These are phyloP conservation scores for Pelusios castaneus DNA, from an alignment of 2,113 vertebrate genomes.

Conservation along the genomic window DNA sequence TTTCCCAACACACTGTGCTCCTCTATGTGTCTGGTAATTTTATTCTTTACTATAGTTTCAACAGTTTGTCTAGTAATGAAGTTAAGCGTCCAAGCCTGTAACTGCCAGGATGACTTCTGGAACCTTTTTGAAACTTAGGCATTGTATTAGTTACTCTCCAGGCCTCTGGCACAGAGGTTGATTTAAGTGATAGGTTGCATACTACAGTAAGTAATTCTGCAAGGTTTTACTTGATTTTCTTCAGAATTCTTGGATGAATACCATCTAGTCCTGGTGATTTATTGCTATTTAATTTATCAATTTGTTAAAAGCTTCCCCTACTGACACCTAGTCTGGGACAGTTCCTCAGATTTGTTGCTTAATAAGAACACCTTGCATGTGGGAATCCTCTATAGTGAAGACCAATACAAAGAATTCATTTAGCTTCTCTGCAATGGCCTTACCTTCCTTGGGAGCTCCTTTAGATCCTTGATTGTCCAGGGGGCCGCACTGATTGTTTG, in stretches of 20 bases:
- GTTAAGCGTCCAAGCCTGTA: no score
- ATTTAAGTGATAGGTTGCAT: no score
- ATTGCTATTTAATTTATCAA: background rate
- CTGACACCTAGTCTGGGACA: background rate
- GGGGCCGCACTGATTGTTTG: background rate
- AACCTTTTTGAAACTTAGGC: no score
- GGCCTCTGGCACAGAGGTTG: no score
- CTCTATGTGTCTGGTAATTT: no score
- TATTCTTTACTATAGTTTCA: no score
- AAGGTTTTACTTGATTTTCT: background rate
- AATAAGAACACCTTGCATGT: background rate
- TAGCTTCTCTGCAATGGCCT: background rate
- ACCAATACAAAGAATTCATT: background rate
- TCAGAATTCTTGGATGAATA: background rate
- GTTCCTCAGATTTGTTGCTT: background rate
- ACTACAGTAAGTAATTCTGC: background rate
- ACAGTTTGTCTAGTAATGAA: no score
- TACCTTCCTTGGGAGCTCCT: background rate
- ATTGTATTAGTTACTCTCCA: no score
- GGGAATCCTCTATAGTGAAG: background rate
- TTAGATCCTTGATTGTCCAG: background rate
- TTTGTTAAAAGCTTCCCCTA: background rate
- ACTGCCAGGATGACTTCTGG: no score
- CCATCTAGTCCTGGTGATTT: background rate
- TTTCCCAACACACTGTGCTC: no score